Evolutionary conservation across 37 sponge, comb jelly and placozoan genomes (phyloP).

Genomic region (Aplysina aerophoba): DNA sequence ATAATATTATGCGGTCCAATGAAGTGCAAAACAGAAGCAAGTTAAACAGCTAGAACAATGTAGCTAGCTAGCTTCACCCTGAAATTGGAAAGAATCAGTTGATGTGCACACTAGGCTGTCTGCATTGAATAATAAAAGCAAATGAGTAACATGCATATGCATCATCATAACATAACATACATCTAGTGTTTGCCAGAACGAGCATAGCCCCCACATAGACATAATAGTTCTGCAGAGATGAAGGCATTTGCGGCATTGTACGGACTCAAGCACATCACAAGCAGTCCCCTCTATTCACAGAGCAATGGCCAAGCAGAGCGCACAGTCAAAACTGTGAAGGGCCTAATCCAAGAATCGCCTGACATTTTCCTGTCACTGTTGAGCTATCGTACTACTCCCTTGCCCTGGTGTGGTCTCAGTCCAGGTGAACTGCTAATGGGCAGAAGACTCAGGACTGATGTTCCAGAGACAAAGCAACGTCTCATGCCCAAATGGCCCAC

Average conservation of each 20-base stretch:
- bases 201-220: no score
- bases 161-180: no score
- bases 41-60: no score
- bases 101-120: no score
- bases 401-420: conserved; percentile 20
- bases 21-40: no score
- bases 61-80: no score
- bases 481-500: neutral
- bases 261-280: conserved; percentile 51
- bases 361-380: conserved; percentile 1
- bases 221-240: conserved; percentile 36
- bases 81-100: no score
- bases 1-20: no score
- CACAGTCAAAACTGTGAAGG: conserved; percentile 26
- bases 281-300: conserved; percentile 47
- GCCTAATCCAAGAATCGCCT: neutral
- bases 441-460: conserved; percentile 17
- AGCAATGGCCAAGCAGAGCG: conserved; percentile 35
- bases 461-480: no score
- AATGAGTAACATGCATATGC: no score
- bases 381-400: conserved; percentile 33
- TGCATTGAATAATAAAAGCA: no score
- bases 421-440: conserved; percentile 35
- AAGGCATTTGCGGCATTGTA: conserved; percentile 44
- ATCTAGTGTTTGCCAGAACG: no score